phyloP scores from a whole-genome alignment of 2,113 vertebrate genomes.

The Tor tambroides region DNA sequence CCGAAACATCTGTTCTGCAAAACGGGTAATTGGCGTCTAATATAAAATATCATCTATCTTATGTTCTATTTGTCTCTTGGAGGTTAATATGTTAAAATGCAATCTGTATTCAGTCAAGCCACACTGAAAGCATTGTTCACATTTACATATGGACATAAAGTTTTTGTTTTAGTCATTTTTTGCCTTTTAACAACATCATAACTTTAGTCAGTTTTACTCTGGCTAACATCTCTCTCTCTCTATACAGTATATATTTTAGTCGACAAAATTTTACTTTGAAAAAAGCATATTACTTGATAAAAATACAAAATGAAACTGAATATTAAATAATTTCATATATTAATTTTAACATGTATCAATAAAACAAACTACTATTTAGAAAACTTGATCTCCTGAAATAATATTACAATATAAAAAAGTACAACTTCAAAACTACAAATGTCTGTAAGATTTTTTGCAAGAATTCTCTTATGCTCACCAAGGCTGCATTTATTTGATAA shows the following conservation, averaged over 20 bases:
- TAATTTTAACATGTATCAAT: background rate
- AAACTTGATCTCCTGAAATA: background rate
- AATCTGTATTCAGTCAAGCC: background rate
- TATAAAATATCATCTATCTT: background rate
- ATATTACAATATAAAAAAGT: background rate
- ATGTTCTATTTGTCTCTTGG: background rate
- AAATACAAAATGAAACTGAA: background rate
- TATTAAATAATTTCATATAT: background rate
- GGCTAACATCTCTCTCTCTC: too few relatives aligned
- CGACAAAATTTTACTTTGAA: too few relatives aligned
- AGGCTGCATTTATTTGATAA: background rate
- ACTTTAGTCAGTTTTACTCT: too few relatives aligned
- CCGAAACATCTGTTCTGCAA: slow-evolving; percentile 16
- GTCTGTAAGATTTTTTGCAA: too few relatives aligned
- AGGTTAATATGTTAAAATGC: background rate
- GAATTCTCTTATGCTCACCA: background rate
- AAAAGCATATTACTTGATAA: too few relatives aligned
- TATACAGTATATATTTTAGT: too few relatives aligned
- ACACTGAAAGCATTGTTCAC: too few relatives aligned
- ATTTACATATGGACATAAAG: too few relatives aligned
- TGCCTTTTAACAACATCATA: background rate
- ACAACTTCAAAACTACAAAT: too few relatives aligned
- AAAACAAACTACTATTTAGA: background rate
- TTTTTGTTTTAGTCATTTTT: background rate
- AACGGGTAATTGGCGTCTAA: background rate